Evolutionary conservation across 2,888 invertebrate genomes (phyloP).

Genomic region (Spisula solida): DNA sequence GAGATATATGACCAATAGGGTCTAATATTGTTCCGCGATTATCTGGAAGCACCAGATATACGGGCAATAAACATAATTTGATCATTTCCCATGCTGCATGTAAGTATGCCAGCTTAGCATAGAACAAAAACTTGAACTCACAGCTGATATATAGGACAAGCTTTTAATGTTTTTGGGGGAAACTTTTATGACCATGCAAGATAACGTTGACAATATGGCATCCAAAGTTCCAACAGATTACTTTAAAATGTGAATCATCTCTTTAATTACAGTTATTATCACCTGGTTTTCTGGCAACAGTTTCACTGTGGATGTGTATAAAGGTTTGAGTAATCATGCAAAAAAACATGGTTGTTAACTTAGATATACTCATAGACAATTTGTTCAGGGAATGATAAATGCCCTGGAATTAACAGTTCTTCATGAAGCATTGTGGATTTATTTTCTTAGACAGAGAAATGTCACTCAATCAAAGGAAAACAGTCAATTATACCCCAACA

Average conservation of each 20-base stretch:
- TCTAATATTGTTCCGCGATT: conserved; percentile 27
- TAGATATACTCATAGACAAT: neutral
- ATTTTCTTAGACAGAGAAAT: neutral
- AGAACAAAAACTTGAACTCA: neutral
- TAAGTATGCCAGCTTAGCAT: conserved; percentile 40
- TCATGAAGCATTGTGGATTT: conserved; percentile 7
- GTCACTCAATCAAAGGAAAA: conserved; percentile 16
- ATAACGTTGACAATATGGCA: neutral
- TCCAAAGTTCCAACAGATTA: neutral
- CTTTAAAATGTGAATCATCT: neutral
- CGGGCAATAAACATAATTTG: conserved; percentile 43
- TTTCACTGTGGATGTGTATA: neutral
- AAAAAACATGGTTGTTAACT: neutral
- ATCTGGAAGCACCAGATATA: conserved; percentile 32
- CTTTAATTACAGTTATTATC: conserved; percentile 13
- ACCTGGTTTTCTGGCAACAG: neutral
- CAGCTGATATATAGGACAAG: neutral
- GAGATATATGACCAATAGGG: conserved; percentile 19
- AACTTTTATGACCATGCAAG: neutral
- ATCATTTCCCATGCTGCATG: conserved; percentile 33
- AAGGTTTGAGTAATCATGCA: neutral
- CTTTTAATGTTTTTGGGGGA: neutral
- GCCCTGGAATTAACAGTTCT: neutral
- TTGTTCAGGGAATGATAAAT: conserved; percentile 12
- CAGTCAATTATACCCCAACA: conserved; percentile 4